Evolutionary conservation across 2,797 vertebrate genomes (phyloP), one percentile per base, ranked within the genome.

Genomic region (Poecilia gillii): DNA sequence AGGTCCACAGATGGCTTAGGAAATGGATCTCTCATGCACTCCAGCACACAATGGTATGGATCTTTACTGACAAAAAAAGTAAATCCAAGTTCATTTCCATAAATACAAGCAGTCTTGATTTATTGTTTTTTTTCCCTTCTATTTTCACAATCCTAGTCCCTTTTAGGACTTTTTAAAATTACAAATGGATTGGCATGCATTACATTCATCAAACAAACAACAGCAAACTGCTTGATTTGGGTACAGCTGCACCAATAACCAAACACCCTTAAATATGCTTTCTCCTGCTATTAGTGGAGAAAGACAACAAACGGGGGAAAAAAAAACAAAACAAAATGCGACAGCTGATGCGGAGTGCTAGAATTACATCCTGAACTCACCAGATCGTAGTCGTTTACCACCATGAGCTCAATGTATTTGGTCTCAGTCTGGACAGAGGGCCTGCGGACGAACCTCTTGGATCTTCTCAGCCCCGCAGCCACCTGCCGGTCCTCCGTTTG

Each of bases 381-480:
- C 90, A 95, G 92, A 8, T 97, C 96, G 1, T 97, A 97, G 94
- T 99, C 98, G 1, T 99, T 99, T 91, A 99, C 96, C 82, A 99
- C 96, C 68, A 99, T 97, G 94, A 99, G 91, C 93, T 99, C 98
- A 47, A 99, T 97, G 64, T 99, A 99, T 94, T 99, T 99, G 94
- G 97, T 99, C 95, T 99, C 98, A 0, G 96, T 97, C 92, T 98
- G 97, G 51, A 98, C 97, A 0, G 98, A 97, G 84, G 96, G 97
- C 71, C 96, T 96, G 77, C 93, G 92, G 43, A 90, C 90, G 33
- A 85, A 94, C 84, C 95, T 92, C 90, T 95, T 96, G 80, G 91
- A 89, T 79, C 95, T 86, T 76, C 81, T 94, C 85, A 95, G 92
- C 39, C 66, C 83, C 28, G 81, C 90, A 8, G 92, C 86, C 71